Evolutionary conservation across 2,113 vertebrate species (phyloP).

Genomic region (Microcebus murinus): DNA sequence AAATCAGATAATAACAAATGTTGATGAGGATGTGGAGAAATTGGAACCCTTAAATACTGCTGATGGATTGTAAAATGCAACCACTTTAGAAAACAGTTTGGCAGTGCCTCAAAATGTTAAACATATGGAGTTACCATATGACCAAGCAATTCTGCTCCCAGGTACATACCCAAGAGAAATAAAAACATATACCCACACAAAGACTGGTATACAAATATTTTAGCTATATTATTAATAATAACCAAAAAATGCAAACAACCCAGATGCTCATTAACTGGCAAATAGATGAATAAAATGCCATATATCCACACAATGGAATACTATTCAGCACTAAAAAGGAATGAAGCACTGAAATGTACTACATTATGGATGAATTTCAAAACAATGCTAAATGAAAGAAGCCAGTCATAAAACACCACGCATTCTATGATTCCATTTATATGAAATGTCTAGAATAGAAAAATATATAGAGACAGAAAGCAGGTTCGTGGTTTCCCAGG

Average conservation of each 20-base stretch:
- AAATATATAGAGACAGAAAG: background rate
- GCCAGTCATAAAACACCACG: background rate
- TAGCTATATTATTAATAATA: background rate
- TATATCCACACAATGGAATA: background rate
- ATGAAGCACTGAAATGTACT: background rate
- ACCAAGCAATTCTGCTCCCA: background rate
- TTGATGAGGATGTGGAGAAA: background rate
- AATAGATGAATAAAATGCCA: background rate
- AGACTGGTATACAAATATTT: background rate
- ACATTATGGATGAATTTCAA: background rate
- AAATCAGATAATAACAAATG: background rate
- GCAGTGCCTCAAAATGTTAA: conserved; percentile 25
- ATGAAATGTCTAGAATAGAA: background rate
- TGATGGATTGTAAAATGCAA: background rate
- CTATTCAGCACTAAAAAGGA: background rate
- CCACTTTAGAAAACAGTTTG: background rate
- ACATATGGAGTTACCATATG: background rate
- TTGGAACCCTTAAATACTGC: background rate
- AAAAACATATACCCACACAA: background rate
- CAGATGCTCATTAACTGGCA: background rate
- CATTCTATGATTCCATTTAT: background rate
- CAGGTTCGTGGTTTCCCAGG: background rate
- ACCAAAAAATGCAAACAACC: background rate
- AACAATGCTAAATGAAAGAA: background rate
- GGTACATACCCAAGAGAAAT: background rate